These are phyloP conservation scores for Tetramorium alpestre DNA, from an alignment of 1,140 invertebrate genomes.

Conservation along the genomic window DNA sequence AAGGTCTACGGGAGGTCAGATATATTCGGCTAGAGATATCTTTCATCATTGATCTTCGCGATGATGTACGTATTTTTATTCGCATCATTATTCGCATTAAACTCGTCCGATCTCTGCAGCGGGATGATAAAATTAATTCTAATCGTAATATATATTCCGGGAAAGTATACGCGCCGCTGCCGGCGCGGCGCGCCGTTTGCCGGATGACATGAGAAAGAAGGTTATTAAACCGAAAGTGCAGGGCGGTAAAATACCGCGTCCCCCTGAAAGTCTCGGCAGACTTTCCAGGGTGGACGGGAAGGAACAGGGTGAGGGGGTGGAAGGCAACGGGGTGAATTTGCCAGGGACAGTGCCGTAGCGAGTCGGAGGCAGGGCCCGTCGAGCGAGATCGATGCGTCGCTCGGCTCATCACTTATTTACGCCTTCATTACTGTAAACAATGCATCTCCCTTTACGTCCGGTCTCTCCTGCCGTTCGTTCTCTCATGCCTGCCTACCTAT, in stretches of 20 bases:
- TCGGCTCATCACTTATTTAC: slow-evolving; percentile 83
- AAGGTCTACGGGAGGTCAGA: not conserved
- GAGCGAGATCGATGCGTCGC: slow-evolving; percentile 79
- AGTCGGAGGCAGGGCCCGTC: slow-evolving; percentile 27
- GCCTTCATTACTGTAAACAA: slow-evolving; percentile 84
- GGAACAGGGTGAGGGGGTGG: not conserved
- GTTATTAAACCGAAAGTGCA: slow-evolving; percentile 55
- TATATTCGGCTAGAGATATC: no score
- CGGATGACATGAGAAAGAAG: slow-evolving; percentile 38
- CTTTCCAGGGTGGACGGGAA: not conserved
- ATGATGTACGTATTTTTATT: not conserved
- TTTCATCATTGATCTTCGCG: not conserved
- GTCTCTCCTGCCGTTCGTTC: slow-evolving; percentile 58
- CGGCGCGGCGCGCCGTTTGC: not conserved
- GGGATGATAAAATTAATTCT: not conserved
- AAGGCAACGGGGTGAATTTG: slow-evolving; percentile 23
- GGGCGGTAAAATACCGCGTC: slow-evolving; percentile 39
- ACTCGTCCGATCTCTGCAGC: not conserved
- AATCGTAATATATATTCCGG: not conserved
- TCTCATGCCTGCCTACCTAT: slow-evolving; percentile 41
- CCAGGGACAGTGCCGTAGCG: slow-evolving; percentile 58
- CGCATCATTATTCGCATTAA: not conserved
- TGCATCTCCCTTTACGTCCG: slow-evolving; percentile 77
- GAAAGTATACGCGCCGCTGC: not conserved
- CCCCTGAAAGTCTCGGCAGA: slow-evolving; percentile 29